A percentile compares a stretch with the other conserved stretches of the same genome.
Conservation (phyloP, 1,140 invertebrate species). For the Portunus trituberculatus region DNA sequence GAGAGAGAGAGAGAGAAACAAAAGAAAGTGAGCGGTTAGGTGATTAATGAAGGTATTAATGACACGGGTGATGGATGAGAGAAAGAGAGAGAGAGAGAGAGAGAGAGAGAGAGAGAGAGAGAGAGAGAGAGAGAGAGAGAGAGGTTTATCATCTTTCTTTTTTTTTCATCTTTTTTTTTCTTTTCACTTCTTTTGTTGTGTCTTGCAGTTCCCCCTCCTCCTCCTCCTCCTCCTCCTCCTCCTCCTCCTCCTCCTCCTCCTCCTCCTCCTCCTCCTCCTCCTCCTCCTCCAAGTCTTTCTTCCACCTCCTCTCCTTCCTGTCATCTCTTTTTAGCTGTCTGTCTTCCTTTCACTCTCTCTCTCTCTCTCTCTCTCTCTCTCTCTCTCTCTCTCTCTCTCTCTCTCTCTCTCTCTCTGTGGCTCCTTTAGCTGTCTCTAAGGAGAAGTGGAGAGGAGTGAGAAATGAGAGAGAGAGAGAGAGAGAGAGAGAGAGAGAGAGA, state of each 20-base stretch:
- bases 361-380: conserved; percentile 11
- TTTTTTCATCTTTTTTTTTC: background rate
- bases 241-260: background rate
- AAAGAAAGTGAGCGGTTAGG: background rate
- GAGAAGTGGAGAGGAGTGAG: background rate
- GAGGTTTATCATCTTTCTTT: background rate
- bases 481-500: background rate
- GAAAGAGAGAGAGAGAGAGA: background rate
- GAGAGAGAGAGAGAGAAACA: background rate
- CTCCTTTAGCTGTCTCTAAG: background rate
- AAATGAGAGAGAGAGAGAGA: background rate
- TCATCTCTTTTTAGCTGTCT: background rate
- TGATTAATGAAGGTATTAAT: background rate
- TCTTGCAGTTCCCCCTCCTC: background rate
- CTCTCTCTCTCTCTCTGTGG: background rate
- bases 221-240: background rate
- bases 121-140: background rate
- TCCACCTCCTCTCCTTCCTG: background rate
- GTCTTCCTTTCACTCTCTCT: background rate
- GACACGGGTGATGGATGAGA: background rate
- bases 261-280: background rate
- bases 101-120: conserved; percentile 29
- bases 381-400: background rate
- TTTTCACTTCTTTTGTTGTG: background rate
- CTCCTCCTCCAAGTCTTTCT: background rate